Evolutionary conservation across 2,113 vertebrate genomes (phyloP), one percentile per base, ranked within the genome.

Genomic region (Ondatra zibethicus): DNA sequence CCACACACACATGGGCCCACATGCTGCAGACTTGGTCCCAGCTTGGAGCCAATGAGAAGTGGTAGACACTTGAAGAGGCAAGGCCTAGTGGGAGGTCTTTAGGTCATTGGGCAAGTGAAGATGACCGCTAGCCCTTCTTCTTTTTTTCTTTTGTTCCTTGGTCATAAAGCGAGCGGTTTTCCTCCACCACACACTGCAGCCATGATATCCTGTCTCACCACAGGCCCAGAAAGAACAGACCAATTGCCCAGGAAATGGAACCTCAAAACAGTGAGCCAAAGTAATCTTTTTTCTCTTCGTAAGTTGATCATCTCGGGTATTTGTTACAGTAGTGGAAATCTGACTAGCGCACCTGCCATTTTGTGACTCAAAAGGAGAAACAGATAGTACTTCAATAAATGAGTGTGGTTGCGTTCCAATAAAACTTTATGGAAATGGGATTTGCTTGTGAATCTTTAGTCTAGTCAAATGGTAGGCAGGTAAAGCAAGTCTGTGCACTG

Each of bases 341-440:
- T 52, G 29, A 86, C 61, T 63, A 78, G 36, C 12, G 42, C 29
- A 78, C 17, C 61, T 66, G 36, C 19, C 65, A 27, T 7, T 31
- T 7, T 39, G 12, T 7, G 33, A 47, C n/a, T 61, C 50, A 72
- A 88, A 88, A 85, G 80, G 13, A 65, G 45, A 4, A 33, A 36
- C 0, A 68, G 63, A 68, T 19, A 25, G 55, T 42, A n/a, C 19
- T 23, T 29, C 42, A 93, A 61, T 11, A 88, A 70, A 81, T 5
- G 36, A 31, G 3, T 2, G 3, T 66, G 29, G 7, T 29, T 47
- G 21, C 27, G 12, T 8, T 27, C 84, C 39, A 75, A n/a, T 78
- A 94, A 89, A 89, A 31, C 58, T 63, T 85, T 58, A 84, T 61
- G 89, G 61, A 96, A 75, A 17, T 23, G 39, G 55, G 73, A 33